These are phyloP conservation scores for Pelosia muscerda DNA, from an alignment of 2,888 invertebrate species.

Conservation along the genomic window DNA sequence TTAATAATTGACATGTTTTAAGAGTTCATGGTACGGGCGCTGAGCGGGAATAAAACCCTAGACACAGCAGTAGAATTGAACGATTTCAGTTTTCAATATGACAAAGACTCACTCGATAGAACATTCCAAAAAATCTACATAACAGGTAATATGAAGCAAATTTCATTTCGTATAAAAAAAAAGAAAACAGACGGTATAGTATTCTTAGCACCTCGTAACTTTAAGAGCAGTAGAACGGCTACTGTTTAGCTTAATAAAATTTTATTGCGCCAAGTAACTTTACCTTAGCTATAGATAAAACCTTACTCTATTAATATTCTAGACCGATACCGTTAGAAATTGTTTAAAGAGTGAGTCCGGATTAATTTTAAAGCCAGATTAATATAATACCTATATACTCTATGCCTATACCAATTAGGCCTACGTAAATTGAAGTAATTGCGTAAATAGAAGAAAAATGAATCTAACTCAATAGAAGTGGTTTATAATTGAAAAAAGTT, in stretches of 20 bases:
- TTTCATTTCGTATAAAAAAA: not conserved
- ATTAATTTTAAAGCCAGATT: not conserved
- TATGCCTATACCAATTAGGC: too few relatives aligned
- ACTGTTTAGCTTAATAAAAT: not conserved
- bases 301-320: not conserved
- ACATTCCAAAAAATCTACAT: not conserved
- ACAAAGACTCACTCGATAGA: too few relatives aligned
- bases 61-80: too few relatives aligned
- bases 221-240: not conserved
- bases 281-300: not conserved
- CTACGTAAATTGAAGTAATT: too few relatives aligned
- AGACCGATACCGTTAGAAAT: not conserved
- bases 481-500: too few relatives aligned
- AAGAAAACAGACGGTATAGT: slow-evolving; percentile 12
- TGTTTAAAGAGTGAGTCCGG: not conserved
- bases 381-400: too few relatives aligned
- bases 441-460: too few relatives aligned
- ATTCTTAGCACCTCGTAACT: slow-evolving; percentile 1
- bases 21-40: too few relatives aligned
- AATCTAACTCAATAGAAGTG: too few relatives aligned
- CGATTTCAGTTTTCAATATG: not conserved
- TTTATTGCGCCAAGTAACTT: not conserved
- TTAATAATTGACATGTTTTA: too few relatives aligned
- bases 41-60: too few relatives aligned
- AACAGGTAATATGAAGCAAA: not conserved